Evolutionary conservation across 2,888 invertebrate species (phyloP).

Genomic region (Chymomyza caudatula): DNA sequence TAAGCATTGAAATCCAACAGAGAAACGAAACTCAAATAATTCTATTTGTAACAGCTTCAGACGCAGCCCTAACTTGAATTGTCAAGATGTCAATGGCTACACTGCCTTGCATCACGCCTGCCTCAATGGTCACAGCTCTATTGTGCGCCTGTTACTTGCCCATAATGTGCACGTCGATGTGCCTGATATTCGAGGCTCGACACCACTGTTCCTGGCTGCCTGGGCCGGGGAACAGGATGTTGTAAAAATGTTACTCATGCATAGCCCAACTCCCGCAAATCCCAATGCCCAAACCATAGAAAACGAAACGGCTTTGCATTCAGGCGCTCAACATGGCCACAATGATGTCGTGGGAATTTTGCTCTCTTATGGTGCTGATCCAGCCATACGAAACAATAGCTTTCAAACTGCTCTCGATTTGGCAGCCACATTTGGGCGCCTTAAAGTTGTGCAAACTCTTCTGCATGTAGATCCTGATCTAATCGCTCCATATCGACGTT

Average conservation of each 20-base stretch:
- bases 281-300: conserved; percentile 84
- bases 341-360: conserved; percentile 89
- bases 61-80: conserved; percentile 92
- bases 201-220: conserved; percentile 94
- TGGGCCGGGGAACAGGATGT: conserved; percentile 95
- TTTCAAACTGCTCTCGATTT: conserved; percentile 95
- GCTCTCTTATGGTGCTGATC: conserved; percentile 91
- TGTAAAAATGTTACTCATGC: conserved; percentile 88
- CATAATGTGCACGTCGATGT: conserved; percentile 90
- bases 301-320: conserved; percentile 94
- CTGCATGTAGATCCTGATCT: conserved; percentile 89
- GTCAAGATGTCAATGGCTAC: conserved; percentile 94
- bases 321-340: conserved; percentile 95
- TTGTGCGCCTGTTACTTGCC: conserved; percentile 88
- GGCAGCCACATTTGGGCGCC: conserved; percentile 91
- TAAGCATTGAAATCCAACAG: conserved; percentile 76
- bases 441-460: conserved; percentile 91
- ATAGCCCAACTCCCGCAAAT: conserved; percentile 88
- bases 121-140: conserved; percentile 93
- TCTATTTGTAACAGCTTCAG: conserved; percentile 82
- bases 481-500: conserved; percentile 78
- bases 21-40: neutral
- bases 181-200: conserved; percentile 93
- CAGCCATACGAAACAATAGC: conserved; percentile 89
- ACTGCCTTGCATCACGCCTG: conserved; percentile 95